Evolutionary conservation across 2,113 vertebrate species (phyloP).

Genomic region (Dicerorhinus sumatrensis): DNA sequence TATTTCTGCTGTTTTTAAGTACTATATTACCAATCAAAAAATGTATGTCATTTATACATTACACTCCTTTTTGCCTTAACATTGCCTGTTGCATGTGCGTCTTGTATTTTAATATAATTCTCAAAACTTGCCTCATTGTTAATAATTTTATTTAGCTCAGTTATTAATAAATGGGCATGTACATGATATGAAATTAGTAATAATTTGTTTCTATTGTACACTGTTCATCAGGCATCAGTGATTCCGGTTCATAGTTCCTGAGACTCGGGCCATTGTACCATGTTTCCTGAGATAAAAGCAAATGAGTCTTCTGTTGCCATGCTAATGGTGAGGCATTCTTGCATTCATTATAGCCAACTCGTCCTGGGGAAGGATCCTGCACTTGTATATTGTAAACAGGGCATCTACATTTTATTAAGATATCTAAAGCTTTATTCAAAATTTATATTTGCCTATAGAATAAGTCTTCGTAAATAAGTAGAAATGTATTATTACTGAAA

Average conservation of each 20-base stretch:
- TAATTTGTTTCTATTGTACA: neutral
- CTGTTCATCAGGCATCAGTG: neutral
- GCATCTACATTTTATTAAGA: neutral
- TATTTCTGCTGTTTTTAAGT: neutral
- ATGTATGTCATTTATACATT: neutral
- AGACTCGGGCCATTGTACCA: neutral
- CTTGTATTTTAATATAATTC: neutral
- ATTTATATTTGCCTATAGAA: neutral
- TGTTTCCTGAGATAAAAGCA: neutral
- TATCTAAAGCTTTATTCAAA: neutral
- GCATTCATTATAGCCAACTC: neutral
- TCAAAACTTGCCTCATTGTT: neutral
- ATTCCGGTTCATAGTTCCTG: neutral
- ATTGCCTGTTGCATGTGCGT: neutral
- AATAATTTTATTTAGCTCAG: neutral
- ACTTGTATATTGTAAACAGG: too few relatives aligned
- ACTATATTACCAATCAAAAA: neutral
- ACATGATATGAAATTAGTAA: neutral
- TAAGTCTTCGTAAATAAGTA: neutral
- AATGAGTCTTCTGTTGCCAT: neutral
- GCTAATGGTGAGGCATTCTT: neutral
- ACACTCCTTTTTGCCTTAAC: neutral
- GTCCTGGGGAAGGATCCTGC: neutral
- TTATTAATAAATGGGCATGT: neutral
- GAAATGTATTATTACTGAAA: neutral